A percentile compares a stretch with the other conserved stretches of the same genome.
Conservation (phyloP, 2,888 invertebrate species). For the Lepidochrysops patricia region DNA sequence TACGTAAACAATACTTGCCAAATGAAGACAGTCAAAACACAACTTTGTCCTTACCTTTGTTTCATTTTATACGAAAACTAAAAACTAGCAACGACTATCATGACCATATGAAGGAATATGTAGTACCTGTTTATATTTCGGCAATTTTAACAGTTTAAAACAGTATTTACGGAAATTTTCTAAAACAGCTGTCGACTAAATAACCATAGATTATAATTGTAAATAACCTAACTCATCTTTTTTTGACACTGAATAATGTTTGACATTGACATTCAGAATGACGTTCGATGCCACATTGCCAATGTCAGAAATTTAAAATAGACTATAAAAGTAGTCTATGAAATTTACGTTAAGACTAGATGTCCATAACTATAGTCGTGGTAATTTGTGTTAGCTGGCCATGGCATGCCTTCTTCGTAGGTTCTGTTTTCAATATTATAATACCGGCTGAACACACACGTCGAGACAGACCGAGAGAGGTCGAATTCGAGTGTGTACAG, state of each 20-base stretch:
- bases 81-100: constrained; percentile 51
- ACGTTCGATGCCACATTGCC: constrained; percentile 23
- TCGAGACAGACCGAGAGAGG: too few species aligned
- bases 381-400: too few species aligned
- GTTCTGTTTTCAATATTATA: too few species aligned
- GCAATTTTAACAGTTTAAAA: background rate
- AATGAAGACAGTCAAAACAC: constrained; percentile 15
- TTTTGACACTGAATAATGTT: constrained; percentile 34
- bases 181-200: constrained; percentile 12
- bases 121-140: constrained; percentile 22
- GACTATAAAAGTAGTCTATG: background rate
- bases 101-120: constrained; percentile 38
- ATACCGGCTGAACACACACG: too few species aligned
- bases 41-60: constrained; percentile 67
- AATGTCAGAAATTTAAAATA: background rate
- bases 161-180: background rate
- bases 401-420: too few species aligned
- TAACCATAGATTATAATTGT: too few species aligned
- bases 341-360: too few species aligned
- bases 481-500: too few species aligned
- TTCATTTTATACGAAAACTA: constrained; percentile 59
- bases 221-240: constrained; percentile 21
- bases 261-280: constrained; percentile 9
- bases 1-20: constrained; percentile 47
- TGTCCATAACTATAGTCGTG: too few species aligned